These are phyloP conservation scores for Boleophthalmus pectinirostris DNA, from an alignment of 2,113 vertebrate species.

Conservation along the genomic window DNA sequence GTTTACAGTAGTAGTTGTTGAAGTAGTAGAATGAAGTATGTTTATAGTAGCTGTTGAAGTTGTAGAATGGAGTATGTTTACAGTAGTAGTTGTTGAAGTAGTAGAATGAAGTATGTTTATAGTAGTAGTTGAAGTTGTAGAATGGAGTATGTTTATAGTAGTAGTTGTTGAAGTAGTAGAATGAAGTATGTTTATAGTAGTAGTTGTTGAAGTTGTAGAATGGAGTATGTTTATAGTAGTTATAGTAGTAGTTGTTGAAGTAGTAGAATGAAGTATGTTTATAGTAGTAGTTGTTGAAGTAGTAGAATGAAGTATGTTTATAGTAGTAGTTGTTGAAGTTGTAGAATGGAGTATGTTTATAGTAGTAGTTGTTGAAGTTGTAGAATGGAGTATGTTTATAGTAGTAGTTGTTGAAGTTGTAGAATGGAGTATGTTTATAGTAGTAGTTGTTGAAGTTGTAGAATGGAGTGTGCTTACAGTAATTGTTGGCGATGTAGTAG, in stretches of 20 bases:
- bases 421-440: constrained; percentile 39
- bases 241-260: constrained; percentile 25
- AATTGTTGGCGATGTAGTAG: constrained; percentile 59
- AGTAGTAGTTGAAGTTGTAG: constrained; percentile 54
- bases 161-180: constrained; percentile 57
- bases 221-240: too few species aligned
- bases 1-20: too few species aligned
- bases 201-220: too few species aligned
- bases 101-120: constrained; percentile 30
- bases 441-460: constrained; percentile 53
- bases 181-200: too few species aligned
- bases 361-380: constrained; percentile 24
- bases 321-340: too few species aligned
- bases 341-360: too few species aligned
- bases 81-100: not conserved
- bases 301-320: too few species aligned
- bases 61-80: too few species aligned
- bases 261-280: too few species aligned
- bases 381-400: too few species aligned
- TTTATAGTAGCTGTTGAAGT: constrained; percentile 25
- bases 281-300: too few species aligned
- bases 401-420: not conserved
- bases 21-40: too few species aligned
- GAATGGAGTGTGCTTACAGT: constrained; percentile 40
- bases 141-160: constrained; percentile 45